Evolutionary conservation across 2,888 invertebrate genomes (phyloP).

Genomic region (Mesorhabditis belari): DNA sequence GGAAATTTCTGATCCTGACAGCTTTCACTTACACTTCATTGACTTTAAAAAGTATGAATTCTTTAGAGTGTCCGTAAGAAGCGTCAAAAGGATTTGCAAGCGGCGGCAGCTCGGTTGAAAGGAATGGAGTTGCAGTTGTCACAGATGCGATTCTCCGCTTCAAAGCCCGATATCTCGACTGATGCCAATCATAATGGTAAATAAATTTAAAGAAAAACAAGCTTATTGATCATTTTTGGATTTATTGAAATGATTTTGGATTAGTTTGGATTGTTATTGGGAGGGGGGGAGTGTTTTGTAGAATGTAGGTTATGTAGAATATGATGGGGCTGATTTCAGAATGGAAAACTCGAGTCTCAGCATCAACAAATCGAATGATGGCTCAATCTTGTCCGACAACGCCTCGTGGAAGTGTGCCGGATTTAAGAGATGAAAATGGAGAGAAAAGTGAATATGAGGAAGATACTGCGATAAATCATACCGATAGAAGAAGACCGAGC

Average conservation of each 20-base stretch:
- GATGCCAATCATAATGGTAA: conserved; percentile 12
- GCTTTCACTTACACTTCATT: too few relatives aligned
- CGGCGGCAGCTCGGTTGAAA: conserved; percentile 32
- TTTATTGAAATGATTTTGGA: too few relatives aligned
- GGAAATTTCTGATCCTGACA: too few relatives aligned
- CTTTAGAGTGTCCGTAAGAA: conserved; percentile 26
- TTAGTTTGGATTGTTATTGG: too few relatives aligned
- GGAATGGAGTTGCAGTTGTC: conserved; percentile 43
- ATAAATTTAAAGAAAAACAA: conserved; percentile 3
- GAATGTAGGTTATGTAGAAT: too few relatives aligned
- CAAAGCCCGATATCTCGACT: conserved; percentile 49
- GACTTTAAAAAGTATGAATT: too few relatives aligned
- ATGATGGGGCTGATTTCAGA: too few relatives aligned
- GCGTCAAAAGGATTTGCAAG: conserved; percentile 37
- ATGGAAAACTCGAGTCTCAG: too few relatives aligned
- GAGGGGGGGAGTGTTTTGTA: too few relatives aligned
- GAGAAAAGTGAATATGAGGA: conserved; percentile 3
- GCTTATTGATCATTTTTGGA: background rate
- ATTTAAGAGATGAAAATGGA: conserved; percentile 20
- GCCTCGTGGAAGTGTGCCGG: conserved; percentile 49
- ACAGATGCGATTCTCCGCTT: conserved; percentile 43
- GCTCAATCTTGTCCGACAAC: conserved; percentile 48
- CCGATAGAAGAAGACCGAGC: background rate
- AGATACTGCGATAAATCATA: too few relatives aligned
- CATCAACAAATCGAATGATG: conserved; percentile 14